Evolutionary conservation across 2,797 vertebrate genomes (phyloP).

Genomic region (Microctenopoma steveboyesi): DNA sequence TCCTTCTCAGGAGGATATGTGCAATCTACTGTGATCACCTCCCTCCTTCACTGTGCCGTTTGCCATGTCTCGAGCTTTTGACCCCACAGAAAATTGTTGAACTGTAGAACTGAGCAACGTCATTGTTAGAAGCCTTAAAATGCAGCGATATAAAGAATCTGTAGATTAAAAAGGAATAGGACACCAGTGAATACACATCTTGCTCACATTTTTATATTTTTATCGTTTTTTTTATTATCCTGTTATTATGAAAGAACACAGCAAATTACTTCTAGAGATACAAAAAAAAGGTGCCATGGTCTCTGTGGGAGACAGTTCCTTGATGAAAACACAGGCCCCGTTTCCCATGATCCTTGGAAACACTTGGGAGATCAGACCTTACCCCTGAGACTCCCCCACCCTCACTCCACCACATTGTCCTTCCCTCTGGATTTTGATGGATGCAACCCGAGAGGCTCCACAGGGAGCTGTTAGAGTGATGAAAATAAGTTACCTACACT

Average conservation of each 20-base stretch:
- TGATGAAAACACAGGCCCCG: slow-evolving; percentile 28
- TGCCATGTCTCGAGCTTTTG: slow-evolving; percentile 15
- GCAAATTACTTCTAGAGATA: background rate
- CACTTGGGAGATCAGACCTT: slow-evolving; percentile 46
- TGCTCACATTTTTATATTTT: background rate
- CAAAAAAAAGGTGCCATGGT: background rate
- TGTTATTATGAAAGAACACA: background rate
- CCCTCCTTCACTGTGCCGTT: background rate
- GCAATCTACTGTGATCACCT: background rate
- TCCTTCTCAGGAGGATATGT: background rate
- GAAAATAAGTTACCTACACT: slow-evolving; percentile 2
- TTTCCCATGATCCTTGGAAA: slow-evolving; percentile 52
- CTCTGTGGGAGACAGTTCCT: slow-evolving; percentile 6
- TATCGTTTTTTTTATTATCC: too few relatives aligned
- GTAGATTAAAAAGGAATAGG: slow-evolving; percentile 5
- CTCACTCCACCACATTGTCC: background rate
- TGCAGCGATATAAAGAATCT: background rate
- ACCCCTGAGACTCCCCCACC: slow-evolving; percentile 12
- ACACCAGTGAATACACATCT: background rate
- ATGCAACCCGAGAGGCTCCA: slow-evolving; percentile 8
- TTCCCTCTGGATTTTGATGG: slow-evolving; percentile 21
- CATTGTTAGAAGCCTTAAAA: background rate
- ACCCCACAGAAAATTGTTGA: slow-evolving; percentile 4
- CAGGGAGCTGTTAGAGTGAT: slow-evolving; percentile 1
- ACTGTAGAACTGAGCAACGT: background rate